Evolutionary conservation across 1,140 invertebrate species (phyloP), one percentile per base, ranked within the genome.

Genomic region (Drosophila cardini): DNA sequence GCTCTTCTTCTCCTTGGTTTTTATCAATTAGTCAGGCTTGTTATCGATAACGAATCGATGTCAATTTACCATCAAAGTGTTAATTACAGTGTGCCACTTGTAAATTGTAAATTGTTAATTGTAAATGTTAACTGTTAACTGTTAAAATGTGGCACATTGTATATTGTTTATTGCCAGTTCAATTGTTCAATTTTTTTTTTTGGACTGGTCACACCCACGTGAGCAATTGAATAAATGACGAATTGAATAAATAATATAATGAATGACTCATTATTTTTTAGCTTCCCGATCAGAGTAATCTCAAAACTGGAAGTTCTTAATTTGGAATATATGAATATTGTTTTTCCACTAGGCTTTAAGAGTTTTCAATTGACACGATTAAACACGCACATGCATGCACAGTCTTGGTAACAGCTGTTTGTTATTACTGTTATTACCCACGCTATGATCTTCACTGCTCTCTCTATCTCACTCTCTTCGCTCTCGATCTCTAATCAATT

Each of bases 321-420:
- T 30, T 21, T 30, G 46, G 21, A 34, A 34, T 53, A 30, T 34
- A 50, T 48, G 18, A n/a, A 26, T 16, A 7, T 48, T 26, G 26
- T 4, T 13, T 26, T 15, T 15, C 16, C 11, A 15, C 15, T 11
- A 9, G 18, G 11, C 52, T 58, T 68, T 2, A 62, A 61, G 62
- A 52, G 32, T 86, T 86, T 80, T 58, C 82, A 85, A 78, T 85
- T 85, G 82, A 85, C 82, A 86, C 80, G 75, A 81, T 81, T 85
- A 76, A 21, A 15, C 57, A 70, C 46, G 26, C 15, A 40, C 36
- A 40, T 16, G 21, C 13, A 45, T 7, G 6, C 15, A 45, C 1
- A 45, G 18, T 5, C 16, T 34, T 42, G 46, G 42, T 38, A 57
- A 36, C 11, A 8, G 48, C 21, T 57, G 13, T 11, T 21, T 45